phyloP scores from a whole-genome alignment of 2,797 vertebrate genomes.

The Argentina silus region DNA sequence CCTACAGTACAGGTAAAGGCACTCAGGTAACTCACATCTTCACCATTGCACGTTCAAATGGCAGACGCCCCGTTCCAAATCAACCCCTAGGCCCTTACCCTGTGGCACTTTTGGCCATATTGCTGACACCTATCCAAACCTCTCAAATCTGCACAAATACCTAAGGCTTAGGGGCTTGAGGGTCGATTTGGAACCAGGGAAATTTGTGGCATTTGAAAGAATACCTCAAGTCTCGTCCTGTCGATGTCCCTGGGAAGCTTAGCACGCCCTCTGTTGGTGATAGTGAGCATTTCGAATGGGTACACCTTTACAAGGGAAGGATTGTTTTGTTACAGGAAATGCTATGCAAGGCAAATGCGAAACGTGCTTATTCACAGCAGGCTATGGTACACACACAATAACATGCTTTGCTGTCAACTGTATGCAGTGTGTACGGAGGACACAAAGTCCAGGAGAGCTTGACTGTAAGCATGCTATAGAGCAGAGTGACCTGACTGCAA shows the following conservation, averaged over 20 bases:
- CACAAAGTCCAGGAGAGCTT: too few relatives aligned
- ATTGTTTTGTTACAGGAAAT: conserved; percentile 4
- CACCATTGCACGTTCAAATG: too few relatives aligned
- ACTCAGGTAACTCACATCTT: neutral
- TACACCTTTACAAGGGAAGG: conserved; percentile 81
- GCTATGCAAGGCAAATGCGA: conserved; percentile 9
- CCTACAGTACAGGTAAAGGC: neutral
- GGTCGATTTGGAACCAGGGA: too few relatives aligned
- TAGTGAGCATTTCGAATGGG: conserved; percentile 91
- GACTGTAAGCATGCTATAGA: too few relatives aligned
- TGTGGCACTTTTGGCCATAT: too few relatives aligned
- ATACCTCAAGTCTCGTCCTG: conserved; percentile 95
- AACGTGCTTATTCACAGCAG: neutral
- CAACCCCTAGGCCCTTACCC: too few relatives aligned
- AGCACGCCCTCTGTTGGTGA: conserved; percentile 86
- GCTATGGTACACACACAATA: neutral
- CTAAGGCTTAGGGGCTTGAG: too few relatives aligned
- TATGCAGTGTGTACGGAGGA: neutral
- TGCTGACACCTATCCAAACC: too few relatives aligned
- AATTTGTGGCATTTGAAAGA: too few relatives aligned
- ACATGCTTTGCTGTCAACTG: neutral
- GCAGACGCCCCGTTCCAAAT: too few relatives aligned
- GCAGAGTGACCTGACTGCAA: too few relatives aligned
- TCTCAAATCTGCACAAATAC: too few relatives aligned
- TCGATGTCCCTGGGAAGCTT: conserved; percentile 93